A percentile compares a stretch with the other conserved stretches of the same genome.
phyloP scores from a whole-genome alignment of 2,888 invertebrate genomes.

The Galeruca laticollis region DNA sequence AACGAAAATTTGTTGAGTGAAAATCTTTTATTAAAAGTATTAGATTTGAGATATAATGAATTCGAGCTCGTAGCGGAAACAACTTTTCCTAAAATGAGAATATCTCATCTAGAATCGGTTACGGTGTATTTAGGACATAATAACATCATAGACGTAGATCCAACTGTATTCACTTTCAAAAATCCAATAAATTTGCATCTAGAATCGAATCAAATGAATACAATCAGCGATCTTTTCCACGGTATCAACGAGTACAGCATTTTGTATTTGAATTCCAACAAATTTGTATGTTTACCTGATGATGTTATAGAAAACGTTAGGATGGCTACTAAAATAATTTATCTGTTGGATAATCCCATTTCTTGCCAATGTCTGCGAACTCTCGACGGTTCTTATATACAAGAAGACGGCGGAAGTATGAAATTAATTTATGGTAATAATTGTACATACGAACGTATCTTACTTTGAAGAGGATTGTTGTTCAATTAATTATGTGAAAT shows the following conservation, averaged over 20 bases:
- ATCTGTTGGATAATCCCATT: conserved; percentile 52
- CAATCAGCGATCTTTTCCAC: conserved; percentile 42
- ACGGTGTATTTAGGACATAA: conserved; percentile 50
- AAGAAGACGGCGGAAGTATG: neutral
- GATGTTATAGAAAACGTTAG: conserved; percentile 50
- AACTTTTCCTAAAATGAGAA: conserved; percentile 42
- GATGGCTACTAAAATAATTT: conserved; percentile 43
- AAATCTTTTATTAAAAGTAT: conserved; percentile 41
- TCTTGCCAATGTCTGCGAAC: conserved; percentile 53
- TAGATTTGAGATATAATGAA: conserved; percentile 54
- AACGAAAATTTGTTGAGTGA: conserved; percentile 50
- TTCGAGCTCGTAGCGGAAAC: conserved; percentile 44
- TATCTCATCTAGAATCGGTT: conserved; percentile 26
- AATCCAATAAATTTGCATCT: conserved; percentile 51
- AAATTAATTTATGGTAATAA: neutral
- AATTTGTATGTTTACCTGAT: conserved; percentile 50
- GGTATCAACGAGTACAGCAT: conserved; percentile 47
- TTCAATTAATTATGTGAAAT: too few species aligned
- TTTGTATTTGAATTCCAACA: conserved; percentile 51
- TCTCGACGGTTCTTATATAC: conserved; percentile 30
- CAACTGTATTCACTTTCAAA: conserved; percentile 43
- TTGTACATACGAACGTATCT: neutral
- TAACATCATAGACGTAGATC: conserved; percentile 45
- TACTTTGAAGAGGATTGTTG: too few species aligned
- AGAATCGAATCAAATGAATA: conserved; percentile 50